A percentile compares a stretch with the other conserved stretches of the same genome.
Conservation (phyloP, 2,797 vertebrate genomes). For the Galaxias olidus region DNA sequence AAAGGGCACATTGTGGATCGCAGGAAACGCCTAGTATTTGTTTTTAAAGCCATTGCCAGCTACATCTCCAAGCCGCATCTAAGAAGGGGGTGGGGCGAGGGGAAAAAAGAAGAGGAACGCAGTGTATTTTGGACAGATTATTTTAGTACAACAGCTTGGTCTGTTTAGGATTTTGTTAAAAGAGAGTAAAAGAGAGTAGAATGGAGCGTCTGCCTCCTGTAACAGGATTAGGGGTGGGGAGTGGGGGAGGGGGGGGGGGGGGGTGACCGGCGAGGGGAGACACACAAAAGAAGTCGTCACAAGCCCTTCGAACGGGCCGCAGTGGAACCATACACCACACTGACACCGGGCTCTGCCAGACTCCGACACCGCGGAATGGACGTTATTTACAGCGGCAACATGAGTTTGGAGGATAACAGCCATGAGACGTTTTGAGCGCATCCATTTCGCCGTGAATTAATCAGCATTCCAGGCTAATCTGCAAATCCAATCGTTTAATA, state of each 20-base stretch:
- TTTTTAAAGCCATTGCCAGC: conserved; percentile 29
- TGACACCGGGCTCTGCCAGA: conserved; percentile 50
- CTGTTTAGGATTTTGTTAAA: conserved; percentile 55
- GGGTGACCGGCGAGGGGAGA: conserved; percentile 30
- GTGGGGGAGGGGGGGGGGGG: conserved; percentile 53
- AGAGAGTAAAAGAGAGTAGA: conserved; percentile 30
- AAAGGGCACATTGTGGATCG: conserved; percentile 16
- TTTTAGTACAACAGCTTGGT: conserved; percentile 61
- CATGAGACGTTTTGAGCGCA: conserved; percentile 64
- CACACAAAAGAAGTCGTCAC: conserved; percentile 54
- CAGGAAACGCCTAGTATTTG: conserved; percentile 21
- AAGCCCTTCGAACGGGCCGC: conserved; percentile 45
- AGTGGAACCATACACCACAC: conserved; percentile 56
- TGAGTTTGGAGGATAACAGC: conserved; percentile 58
- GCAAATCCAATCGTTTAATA: conserved; percentile 65
- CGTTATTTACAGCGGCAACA: conserved; percentile 45
- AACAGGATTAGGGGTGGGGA: conserved; percentile 59
- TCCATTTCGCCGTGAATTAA: conserved; percentile 68
- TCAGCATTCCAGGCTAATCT: conserved; percentile 55
- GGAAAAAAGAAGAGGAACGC: conserved; percentile 33
- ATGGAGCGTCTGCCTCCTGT: conserved; percentile 37
- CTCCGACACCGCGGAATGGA: conserved; percentile 58
- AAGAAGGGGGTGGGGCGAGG: conserved; percentile 26
- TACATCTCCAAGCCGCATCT: conserved; percentile 37
- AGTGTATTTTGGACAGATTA: conserved; percentile 49